Percentiles rank a stretch among this genome's conserved stretches.
These are phyloP conservation scores for Saccopteryx bilineata DNA, from an alignment of 2,113 vertebrate genomes.

Conservation along the genomic window DNA sequence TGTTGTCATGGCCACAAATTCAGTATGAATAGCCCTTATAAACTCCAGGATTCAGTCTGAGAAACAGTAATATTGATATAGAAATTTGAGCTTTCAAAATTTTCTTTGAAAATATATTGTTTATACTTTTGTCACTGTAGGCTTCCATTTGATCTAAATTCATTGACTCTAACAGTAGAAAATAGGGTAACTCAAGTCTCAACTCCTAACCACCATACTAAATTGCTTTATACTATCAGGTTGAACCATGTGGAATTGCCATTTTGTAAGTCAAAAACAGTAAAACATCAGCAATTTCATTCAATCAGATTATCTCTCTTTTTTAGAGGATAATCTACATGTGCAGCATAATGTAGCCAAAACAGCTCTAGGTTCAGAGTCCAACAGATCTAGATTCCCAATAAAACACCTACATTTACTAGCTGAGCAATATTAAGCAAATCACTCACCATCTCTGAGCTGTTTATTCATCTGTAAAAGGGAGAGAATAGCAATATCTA, in stretches of 20 bases:
- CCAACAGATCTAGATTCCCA: not conserved
- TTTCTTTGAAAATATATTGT: constrained; percentile 26
- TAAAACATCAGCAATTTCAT: not conserved
- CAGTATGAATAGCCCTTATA: not conserved
- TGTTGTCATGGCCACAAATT: not conserved
- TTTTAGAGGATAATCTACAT: not conserved
- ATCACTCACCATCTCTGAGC: not conserved
- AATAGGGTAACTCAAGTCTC: not conserved
- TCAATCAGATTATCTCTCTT: not conserved
- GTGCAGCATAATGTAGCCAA: not conserved
- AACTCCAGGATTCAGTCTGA: not conserved
- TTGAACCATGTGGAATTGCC: not conserved
- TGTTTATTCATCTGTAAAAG: not conserved
- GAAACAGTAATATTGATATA: not conserved
- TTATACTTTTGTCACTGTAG: not conserved
- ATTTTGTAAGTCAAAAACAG: not conserved
- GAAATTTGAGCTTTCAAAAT: not conserved
- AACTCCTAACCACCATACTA: not conserved
- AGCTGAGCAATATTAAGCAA: not conserved
- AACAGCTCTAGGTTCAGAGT: not conserved
- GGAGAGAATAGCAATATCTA: not conserved
- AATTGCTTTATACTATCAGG: not conserved
- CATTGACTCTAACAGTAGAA: not conserved
- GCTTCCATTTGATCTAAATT: not conserved
- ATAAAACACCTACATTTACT: not conserved